Evolutionary conservation across 2,113 vertebrate species (phyloP), one percentile per base, ranked within the genome.

Genomic region (Eonycteris spelaea): DNA sequence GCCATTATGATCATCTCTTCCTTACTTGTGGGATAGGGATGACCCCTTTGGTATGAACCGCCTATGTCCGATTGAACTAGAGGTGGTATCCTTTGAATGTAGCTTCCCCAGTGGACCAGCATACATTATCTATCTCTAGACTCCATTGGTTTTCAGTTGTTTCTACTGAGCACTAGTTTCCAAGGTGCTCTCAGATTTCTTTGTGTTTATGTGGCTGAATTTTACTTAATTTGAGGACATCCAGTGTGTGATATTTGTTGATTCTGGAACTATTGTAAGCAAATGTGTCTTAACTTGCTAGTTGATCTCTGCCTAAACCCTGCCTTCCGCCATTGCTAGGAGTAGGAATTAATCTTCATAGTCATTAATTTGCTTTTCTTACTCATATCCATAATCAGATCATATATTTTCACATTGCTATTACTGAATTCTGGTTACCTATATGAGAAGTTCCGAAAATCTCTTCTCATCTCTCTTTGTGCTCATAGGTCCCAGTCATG

Each of bases 401-500:
- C 21, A 26, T 74, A 48, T 71, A 70, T 90, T 93, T 94, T 78
- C 43, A 90, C 30, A 33, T 67, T 84, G 33, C 30, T 85, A 16
- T 80, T 95, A 70, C 48, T 92, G 10, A 28, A 45, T 80, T 80
- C 57, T 84, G 57, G 33, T 83, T 94, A 71, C 33, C 30, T 77
- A 19, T 33, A 43, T 97, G 51, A 86, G 48, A 86, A 89, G 59
- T 89, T 94, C 77, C 33, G 5, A 82, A 82, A 40, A 59, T 70
- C 43, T 45, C 12, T 40, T 5, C 11, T 97, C 77, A 87, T n/a
- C 11, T 97, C 12, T 98, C 51, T 97, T 86, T 8, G 0, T 97
- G n/a, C 45, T 67, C 1, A 0, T 94, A 98, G 98, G 98, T 99
- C 90, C 98, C 98, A 97, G 98, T 98, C 96, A 98, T 98, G 98